A percentile compares a stretch with the other conserved stretches of the same genome.
These are phyloP conservation scores for Adineta ricciae DNA, from an alignment of 2,888 invertebrate species.

Conservation along the genomic window DNA sequence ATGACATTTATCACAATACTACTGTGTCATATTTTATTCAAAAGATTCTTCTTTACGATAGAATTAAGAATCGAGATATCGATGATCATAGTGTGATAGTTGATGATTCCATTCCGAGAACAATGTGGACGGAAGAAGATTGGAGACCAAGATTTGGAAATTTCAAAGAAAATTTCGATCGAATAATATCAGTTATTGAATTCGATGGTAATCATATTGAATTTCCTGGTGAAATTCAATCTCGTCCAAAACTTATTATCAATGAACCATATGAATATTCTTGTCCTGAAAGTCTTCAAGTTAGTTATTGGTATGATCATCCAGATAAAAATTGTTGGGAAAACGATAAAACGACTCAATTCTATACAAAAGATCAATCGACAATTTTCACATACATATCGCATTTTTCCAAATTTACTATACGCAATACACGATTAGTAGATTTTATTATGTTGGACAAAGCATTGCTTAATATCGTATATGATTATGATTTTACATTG, in stretches of 20 bases:
- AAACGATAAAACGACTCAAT: not conserved
- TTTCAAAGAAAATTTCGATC: not conserved
- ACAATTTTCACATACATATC: not conserved
- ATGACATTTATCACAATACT: no score
- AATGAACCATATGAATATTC: not conserved
- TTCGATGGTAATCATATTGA: not conserved
- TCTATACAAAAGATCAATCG: not conserved
- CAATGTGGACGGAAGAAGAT: no score
- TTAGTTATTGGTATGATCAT: not conserved
- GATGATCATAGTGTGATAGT: no score
- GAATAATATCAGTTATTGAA: not conserved
- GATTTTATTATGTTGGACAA: not conserved
- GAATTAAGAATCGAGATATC: no score
- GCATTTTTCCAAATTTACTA: not conserved
- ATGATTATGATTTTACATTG: not conserved
- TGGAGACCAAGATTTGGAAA: not conserved
- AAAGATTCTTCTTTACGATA: no score
- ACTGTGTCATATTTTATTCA: no score
- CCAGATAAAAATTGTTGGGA: not conserved
- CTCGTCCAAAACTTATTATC: not conserved
- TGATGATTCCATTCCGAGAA: no score
- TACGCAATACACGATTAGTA: not conserved
- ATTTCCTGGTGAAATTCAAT: not conserved
- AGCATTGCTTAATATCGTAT: not conserved
- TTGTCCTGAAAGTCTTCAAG: not conserved